Base-by-base conservation (phyloP, 2,888 invertebrate species). In the Morpho deidamia region DNA sequence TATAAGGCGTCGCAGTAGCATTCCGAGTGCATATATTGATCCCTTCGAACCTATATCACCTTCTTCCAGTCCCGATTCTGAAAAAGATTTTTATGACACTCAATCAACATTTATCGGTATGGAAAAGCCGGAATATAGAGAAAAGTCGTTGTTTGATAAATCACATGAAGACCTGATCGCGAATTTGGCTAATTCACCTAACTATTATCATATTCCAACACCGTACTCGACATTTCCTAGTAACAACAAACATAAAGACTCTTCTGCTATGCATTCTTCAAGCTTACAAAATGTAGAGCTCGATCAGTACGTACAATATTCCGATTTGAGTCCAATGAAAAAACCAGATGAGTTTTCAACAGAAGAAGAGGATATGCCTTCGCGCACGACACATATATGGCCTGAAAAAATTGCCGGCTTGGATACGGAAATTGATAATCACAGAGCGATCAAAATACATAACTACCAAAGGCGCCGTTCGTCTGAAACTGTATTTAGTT, bases 401-500 rank as follows among this genome's bases (percentile, higher is more conserved):
- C 90, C 90, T 0, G 91, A 91, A 61, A 86, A 82, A 66, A 91
- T 91, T 55, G 78, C 78, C 1, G 91, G 90, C 1, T 73, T 91
- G 11, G 88, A 90, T 47, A 89, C 91, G 0, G 91, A 92, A 69
- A 85, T 90, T 12, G 84, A 83, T 60, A 65, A 76, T 55, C 88
- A 81, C 63, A 77, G 91, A 60, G 74, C 82, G 35, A 78, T 85
- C 14, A 89, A 88, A 71, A 81, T 84, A 56, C 81, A 83, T 54
- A 87, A 80, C 39, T 92, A 91, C 66, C 92, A 92, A 69, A 78
- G 93, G 14, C 92, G 94, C 7, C 91, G 93, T 11, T 94, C 94
- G 43, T 94, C 94, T n/a, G 92, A 94, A 62, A 92, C 92, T 45
- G 93, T 94, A 7, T 94, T 94, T 68, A 94, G 94, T 75, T 94